These are phyloP conservation scores for Augochlorella aurata DNA, from an alignment of 2,888 invertebrate genomes.

Conservation along the genomic window DNA sequence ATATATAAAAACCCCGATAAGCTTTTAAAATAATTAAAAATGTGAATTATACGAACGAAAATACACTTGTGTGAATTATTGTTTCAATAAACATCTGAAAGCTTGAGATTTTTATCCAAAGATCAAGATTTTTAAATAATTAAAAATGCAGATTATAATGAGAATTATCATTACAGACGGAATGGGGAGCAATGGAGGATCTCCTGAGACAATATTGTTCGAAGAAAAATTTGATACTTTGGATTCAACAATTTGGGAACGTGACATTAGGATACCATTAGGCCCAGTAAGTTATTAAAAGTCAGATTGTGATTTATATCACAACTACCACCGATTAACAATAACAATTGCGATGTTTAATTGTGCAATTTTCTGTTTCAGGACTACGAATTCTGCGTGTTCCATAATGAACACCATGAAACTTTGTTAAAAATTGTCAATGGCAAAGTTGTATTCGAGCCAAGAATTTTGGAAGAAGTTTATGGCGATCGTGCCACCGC, in stretches of 20 bases:
- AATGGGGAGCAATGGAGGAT: not conserved
- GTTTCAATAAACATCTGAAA: too few relatives aligned
- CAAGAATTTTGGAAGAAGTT: conserved; percentile 72
- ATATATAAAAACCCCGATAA: not conserved
- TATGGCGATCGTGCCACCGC: conserved; percentile 71
- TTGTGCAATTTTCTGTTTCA: conserved; percentile 38
- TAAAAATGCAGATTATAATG: not conserved
- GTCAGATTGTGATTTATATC: too few relatives aligned
- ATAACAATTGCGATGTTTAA: too few relatives aligned
- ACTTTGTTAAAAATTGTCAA: conserved; percentile 63
- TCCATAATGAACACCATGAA: conserved; percentile 68
- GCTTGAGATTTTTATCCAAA: too few relatives aligned
- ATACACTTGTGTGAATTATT: not conserved
- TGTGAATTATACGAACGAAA: too few relatives aligned
- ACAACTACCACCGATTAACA: too few relatives aligned
- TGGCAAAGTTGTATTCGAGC: conserved; percentile 72
- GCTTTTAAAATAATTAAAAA: not conserved
- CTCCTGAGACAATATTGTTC: conserved; percentile 82
- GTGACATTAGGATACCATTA: conserved; percentile 71
- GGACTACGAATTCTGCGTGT: conserved; percentile 79
- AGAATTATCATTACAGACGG: conserved; percentile 14
- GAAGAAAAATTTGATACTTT: conserved; percentile 84
- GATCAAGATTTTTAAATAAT: too few relatives aligned
- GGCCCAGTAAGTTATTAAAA: conserved; percentile 68
- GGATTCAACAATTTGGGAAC: conserved; percentile 67